Base-by-base conservation (phyloP, 2,797 vertebrate species). In the Sitta carolinensis region DNA sequence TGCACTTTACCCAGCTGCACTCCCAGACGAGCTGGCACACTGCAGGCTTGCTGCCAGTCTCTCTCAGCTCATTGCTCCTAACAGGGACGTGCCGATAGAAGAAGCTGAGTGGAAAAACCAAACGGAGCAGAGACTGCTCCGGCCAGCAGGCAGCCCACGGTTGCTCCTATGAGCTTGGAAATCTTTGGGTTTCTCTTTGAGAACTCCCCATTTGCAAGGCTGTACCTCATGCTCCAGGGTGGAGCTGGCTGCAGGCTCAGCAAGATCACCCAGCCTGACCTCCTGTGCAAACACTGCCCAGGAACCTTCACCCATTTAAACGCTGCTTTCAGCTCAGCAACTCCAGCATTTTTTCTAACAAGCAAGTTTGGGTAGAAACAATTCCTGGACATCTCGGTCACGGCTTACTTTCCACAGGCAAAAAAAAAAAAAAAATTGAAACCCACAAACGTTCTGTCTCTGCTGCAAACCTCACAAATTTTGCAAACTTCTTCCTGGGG, bases 291-390 rank as follows among this genome's bases (percentile, higher is more conserved):
- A 85, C 59, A 73, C 34, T 29, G 52, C 79, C 51, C 69, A 30
- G 77, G 61, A 86, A 81, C 83, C 90, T 94, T 84, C 92, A 84
- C 43, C 82, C 73, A 73, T 11, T 76, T 93, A 69, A 75, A 78
- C 0, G 0, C 16, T 38, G 36, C 59, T 73, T 84, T 80, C 43
- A 26, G 3, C 43, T 63, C 57, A 5, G 5, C 55, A 93, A 57
- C 48, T 77, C 43, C 51, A 73, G 81, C 55, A 30, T n/a, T 67
- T 87, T 67, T 45, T 50, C 66, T 34, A 69, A 78, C 63, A 40
- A 69, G 26, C 5, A 5, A 68, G 48, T 63, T 54, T 34, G 38
- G 38, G 25, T 40, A 48, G 70, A 45, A n/a, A 61, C 11, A 75
- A 43, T 42, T 70, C 40, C 55, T 62, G 23, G 29, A 34, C 77